Evolutionary conservation across 2,113 vertebrate genomes (phyloP), one percentile per base, ranked within the genome.

Genomic region (Rhadina sibilatrix): DNA sequence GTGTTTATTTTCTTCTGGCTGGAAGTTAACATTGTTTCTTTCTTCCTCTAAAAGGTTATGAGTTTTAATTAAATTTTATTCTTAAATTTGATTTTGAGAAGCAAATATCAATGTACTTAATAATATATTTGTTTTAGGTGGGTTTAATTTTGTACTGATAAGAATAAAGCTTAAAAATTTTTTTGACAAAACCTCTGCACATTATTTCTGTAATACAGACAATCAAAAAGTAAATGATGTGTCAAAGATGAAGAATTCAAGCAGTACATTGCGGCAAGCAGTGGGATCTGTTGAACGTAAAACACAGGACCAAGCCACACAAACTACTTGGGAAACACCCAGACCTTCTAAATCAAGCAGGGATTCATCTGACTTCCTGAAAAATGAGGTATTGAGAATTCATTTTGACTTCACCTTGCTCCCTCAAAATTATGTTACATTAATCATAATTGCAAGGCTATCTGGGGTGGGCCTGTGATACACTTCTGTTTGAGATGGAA

Each of bases 321-420:
- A 99, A 97, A 99, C 98, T 10, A 80, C 88, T 69, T 90, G 96
- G 50, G 97, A 97, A 87, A 59, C 80, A 92, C 96, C 89, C 56
- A 97, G 80, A 54, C 57, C 88, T 66, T 37, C 77, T 59, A 93
- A 93, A 79, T 60, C 89, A 76, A 72, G 87, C 35, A 69, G 61
- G 16, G 40, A 71, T 97, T 96, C 97, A 35, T 63, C 46, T 56
- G 97, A 97, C 19, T 94, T 97, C 31, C 72, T 89, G 79, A 98
- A 88, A 95, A 98, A 99, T 89, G 97, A 98, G 99, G 99, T 99
- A 97, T 96, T 74, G 37, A 52, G 14, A 83, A 93, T 56, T 81
- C 16, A 68, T 83, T 91, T 76, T 64, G 21, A 56, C n/a, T 20
- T 52, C 15, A 23, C 4, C 5, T 20, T n/a, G 4, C 11, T 3